Base-by-base conservation (phyloP, 2,797 vertebrate genomes). In the Serranus cabrilla region DNA sequence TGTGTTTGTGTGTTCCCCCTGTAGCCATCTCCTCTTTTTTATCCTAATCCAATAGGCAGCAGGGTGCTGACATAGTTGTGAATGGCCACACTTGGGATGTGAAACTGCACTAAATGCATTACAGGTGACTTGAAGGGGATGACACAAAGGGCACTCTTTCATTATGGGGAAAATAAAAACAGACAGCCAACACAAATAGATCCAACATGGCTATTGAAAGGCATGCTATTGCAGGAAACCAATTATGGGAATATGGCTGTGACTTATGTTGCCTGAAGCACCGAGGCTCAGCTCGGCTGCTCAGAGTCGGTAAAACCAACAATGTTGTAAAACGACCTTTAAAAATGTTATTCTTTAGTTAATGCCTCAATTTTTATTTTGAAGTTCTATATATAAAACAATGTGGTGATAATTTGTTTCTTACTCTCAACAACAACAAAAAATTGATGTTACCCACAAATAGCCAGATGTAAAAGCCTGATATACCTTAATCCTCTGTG, bases 41-140 rank as follows among this genome's bases (percentile, higher is more conserved):
- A 42, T 66, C 79, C 76, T 92, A 92, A 94, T 94, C 80, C 74
- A 86, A 93, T 92, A 73, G 80, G 45, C 52, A 63, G 51, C 61
- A 65, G 52, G 74, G 56, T 62, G 70, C 73, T 74, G 86, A 80
- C 86, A 89, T 78, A 76, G 62, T 82, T 82, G 79, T 78, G 87
- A 87, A 88, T 83, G 74, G 82, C 71, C 78, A 78, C 76, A 62
- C 82, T 60, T 70, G 66, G 7, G 76, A 80, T 47, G 72, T 84
- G 86, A 88, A 78, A 62, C 78, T 16, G 25, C 71, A 16, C 67
- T 91, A 92, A 95, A 91, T 84, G 66, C 90, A 91, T 94, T 93
- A 93, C 58, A 81, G 84, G 84, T 91, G 87, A 93, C 83, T 74
- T 56, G 66, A 77, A 80, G 85, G 77, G 83, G 81, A 87, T 69